Conservation (phyloP, 1,140 invertebrate species). For the Lycorma delicatula region DNA sequence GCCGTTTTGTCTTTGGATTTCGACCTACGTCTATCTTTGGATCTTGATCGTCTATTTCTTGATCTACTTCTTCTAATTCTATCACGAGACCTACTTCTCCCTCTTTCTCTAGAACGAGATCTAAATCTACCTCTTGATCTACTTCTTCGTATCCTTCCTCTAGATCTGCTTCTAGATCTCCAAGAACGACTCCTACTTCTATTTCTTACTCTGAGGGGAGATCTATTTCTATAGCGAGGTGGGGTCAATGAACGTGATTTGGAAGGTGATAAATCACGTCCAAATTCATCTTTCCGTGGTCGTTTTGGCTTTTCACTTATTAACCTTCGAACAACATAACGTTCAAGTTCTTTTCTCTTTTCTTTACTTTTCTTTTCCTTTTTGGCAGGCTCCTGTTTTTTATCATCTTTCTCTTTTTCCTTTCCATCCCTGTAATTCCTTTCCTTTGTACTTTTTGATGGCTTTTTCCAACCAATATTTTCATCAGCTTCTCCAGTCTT, state of each 20-base stretch:
- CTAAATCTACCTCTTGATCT: conserved; percentile 16
- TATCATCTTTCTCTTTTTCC: conserved; percentile 36
- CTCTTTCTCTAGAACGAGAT: conserved; percentile 21
- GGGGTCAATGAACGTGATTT: conserved; percentile 24
- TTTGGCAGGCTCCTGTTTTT: conserved; percentile 34
- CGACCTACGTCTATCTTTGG: conserved; percentile 19
- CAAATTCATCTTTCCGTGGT: conserved; percentile 65
- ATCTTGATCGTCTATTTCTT: conserved; percentile 24
- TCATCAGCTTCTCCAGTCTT: conserved; percentile 26
- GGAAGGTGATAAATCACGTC: conserved; percentile 53
- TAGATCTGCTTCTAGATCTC: conserved; percentile 25
- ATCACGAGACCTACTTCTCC: conserved; percentile 12
- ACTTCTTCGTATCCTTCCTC: conserved; percentile 18
- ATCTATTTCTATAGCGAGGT: conserved; percentile 33
- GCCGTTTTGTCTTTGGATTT: conserved; percentile 37
- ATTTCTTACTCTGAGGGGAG: conserved; percentile 28
- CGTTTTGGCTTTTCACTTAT: conserved; percentile 58
- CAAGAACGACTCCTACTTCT: conserved; percentile 29
- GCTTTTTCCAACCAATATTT: conserved; percentile 63
- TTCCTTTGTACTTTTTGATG: conserved; percentile 68
- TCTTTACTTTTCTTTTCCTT: conserved; percentile 42
- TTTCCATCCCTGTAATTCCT: conserved; percentile 68
- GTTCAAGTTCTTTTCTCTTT: conserved; percentile 67
- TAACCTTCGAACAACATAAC: conserved; percentile 71
- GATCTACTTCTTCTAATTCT: conserved; percentile 24